Evolutionary conservation across 2,113 vertebrate species (phyloP).

Genomic region (Dasyornis broadbenti): DNA sequence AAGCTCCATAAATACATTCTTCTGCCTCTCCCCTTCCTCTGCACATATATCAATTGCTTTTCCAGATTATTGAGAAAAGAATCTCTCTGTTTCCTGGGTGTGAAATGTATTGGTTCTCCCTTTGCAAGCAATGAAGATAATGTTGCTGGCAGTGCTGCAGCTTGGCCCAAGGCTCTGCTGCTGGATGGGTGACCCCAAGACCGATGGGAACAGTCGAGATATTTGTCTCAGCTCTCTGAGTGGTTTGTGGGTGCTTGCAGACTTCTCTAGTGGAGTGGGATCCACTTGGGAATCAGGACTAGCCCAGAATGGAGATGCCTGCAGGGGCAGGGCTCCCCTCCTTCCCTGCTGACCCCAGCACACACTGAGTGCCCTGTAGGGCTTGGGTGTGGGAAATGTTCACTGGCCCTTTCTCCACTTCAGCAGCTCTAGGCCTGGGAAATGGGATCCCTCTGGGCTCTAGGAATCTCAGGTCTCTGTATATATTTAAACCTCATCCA

Average conservation of each 20-base stretch:
- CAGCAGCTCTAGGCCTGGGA: background rate
- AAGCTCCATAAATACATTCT: background rate
- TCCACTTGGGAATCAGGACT: accelerated
- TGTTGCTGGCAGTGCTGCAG: background rate
- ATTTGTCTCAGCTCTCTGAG: background rate
- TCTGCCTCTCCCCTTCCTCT: constrained; percentile 2
- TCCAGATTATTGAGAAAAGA: background rate
- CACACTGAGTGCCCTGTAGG: background rate
- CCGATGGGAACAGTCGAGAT: accelerated
- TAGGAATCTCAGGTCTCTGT: background rate
- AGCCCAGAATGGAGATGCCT: background rate
- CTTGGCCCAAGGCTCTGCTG: background rate
- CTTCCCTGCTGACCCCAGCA: background rate
- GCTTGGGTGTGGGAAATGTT: accelerated
- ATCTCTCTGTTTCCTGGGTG: background rate
- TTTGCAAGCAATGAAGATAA: background rate
- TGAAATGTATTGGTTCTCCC: background rate
- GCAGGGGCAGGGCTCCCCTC: background rate
- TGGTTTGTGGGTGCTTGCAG: accelerated
- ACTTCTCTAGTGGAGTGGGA: background rate
- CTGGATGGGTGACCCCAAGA: background rate
- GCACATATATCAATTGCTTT: background rate
- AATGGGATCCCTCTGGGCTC: background rate
- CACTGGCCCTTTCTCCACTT: background rate
- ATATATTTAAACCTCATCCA: background rate